Evolutionary conservation across 1,140 invertebrate species (phyloP).

Genomic region (Mamestra configurata): DNA sequence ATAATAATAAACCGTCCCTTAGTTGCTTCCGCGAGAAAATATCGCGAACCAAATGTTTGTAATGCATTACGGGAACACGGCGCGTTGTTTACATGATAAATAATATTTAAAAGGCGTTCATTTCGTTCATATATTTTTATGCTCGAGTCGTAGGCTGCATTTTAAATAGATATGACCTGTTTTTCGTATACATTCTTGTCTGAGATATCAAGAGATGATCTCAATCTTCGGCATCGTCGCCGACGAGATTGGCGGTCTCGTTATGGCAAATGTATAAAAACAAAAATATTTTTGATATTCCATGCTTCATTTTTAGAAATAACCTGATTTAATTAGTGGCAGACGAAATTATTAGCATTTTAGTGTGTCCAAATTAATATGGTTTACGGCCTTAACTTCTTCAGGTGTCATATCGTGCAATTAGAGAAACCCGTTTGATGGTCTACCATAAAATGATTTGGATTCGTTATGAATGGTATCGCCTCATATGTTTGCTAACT

Average conservation of each 20-base stretch:
- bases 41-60: constrained; percentile 53
- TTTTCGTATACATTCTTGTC: constrained; percentile 41
- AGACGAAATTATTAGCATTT: constrained; percentile 22
- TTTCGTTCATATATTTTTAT: constrained; percentile 47
- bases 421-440: constrained; percentile 27
- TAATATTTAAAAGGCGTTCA: constrained; percentile 56
- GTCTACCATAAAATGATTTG: constrained; percentile 23
- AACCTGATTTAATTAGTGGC: not conserved
- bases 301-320: constrained; percentile 18
- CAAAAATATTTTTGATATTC: constrained; percentile 2
- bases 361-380: constrained; percentile 30
- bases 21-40: constrained; percentile 40
- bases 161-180: constrained; percentile 52
- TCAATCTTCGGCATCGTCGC: constrained; percentile 14
- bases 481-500: not conserved
- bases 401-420: constrained; percentile 27
- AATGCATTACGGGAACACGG: constrained; percentile 44
- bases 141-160: constrained; percentile 16
- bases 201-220: constrained; percentile 41
- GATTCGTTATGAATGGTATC: constrained; percentile 18
- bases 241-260: constrained; percentile 4
- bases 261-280: constrained; percentile 22
- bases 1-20: constrained; percentile 46
- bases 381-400: not conserved
- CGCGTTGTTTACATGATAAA: constrained; percentile 56